phyloP scores from a whole-genome alignment of 2,888 invertebrate species.

The Ferrisia virgata region DNA sequence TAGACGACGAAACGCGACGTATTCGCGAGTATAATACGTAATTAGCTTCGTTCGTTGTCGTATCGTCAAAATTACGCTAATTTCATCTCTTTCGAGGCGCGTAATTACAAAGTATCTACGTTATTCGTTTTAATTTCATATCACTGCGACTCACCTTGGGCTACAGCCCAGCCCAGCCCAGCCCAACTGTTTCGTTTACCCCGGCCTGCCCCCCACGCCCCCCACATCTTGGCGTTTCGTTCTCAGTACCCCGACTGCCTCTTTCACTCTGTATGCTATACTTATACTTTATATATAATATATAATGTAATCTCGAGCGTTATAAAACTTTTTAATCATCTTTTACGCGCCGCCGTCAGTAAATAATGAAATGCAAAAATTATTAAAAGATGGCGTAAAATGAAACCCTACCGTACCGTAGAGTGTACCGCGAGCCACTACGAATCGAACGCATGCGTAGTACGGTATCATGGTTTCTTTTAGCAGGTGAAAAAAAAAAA shows the following conservation, averaged over 20 bases:
- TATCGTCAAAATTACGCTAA: not conserved
- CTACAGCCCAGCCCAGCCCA: not conserved
- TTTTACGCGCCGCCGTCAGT: not conserved
- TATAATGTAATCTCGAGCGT: conserved; percentile 1
- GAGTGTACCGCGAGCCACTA: no score
- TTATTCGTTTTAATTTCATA: conserved; percentile 8
- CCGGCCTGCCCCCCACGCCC: no score
- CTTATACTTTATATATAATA: no score
- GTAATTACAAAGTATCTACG: not conserved
- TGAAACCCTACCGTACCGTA: not conserved
- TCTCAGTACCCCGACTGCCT: no score
- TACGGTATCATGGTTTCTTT: not conserved
- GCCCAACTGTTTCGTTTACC: no score
- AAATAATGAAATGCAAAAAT: conserved; percentile 13
- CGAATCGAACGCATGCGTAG: not conserved
- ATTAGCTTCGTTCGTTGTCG: not conserved
- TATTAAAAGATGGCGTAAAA: not conserved
- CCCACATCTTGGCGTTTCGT: no score
- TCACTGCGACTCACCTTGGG: not conserved
- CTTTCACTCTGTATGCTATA: no score
- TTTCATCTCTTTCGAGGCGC: not conserved
- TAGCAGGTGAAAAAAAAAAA: not conserved
- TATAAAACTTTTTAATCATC: conserved; percentile 16
- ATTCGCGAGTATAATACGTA: not conserved
- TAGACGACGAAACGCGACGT: not conserved